Percentiles rank a stretch among this genome's conserved stretches.
phyloP scores from a whole-genome alignment of 2,888 invertebrate species.

The Seira ritae region DNA sequence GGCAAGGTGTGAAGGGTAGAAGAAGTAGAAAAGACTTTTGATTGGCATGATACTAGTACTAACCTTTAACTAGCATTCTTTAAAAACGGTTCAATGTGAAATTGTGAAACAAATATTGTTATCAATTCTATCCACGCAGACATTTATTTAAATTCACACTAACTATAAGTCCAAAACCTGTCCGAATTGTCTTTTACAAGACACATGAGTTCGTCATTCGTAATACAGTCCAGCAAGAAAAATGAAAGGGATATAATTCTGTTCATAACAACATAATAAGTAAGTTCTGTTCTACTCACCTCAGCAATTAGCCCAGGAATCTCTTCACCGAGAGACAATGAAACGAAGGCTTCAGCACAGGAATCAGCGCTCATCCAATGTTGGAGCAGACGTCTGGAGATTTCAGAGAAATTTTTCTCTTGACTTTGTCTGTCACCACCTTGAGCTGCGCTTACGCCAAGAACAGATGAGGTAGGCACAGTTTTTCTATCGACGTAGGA shows the following conservation, averaged over 20 bases:
- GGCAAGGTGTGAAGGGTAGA: too few relatives aligned
- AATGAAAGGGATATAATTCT: not conserved
- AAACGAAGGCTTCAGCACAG: conserved; percentile 68
- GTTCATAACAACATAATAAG: not conserved
- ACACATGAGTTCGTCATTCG: not conserved
- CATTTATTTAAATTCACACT: too few relatives aligned
- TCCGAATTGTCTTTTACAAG: too few relatives aligned
- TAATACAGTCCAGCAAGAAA: not conserved
- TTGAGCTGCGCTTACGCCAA: conserved; percentile 7
- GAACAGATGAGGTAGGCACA: not conserved
- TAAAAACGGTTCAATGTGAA: too few relatives aligned
- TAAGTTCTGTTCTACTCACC: too few relatives aligned
- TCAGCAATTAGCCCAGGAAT: conserved; percentile 62
- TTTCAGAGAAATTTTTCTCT: conserved; percentile 51
- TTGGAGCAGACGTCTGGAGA: conserved; percentile 59
- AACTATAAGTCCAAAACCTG: too few relatives aligned
- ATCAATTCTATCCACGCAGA: too few relatives aligned
- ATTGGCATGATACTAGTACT: too few relatives aligned
- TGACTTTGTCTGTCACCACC: not conserved
- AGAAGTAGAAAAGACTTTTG: too few relatives aligned
- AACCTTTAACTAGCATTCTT: too few relatives aligned
- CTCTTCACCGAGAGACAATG: conserved; percentile 66
- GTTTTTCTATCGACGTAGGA: conserved; percentile 28
- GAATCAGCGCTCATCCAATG: conserved; percentile 68
- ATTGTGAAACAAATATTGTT: too few relatives aligned